Conservation (phyloP, 2,113 vertebrate species). For the Caranx melampygus region DNA sequence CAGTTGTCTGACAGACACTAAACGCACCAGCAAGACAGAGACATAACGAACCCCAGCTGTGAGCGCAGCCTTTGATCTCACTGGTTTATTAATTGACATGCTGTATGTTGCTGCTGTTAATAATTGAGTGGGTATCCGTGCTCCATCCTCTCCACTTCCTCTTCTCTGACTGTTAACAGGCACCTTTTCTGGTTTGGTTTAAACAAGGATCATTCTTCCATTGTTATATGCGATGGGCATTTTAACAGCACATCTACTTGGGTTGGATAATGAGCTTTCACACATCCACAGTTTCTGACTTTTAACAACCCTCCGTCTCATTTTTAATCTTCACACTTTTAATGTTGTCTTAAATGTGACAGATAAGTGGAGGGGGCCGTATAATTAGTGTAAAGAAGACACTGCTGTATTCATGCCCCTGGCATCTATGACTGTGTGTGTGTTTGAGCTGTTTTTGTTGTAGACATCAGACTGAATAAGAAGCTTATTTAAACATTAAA, state of each 20-base stretch:
- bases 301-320: conserved; percentile 48
- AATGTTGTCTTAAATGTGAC: conserved; percentile 45
- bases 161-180: not conserved
- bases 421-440: conserved; percentile 8
- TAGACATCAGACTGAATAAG: conserved; percentile 31
- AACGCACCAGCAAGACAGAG: not conserved
- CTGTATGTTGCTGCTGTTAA: conserved; percentile 1
- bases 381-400: conserved; percentile 56
- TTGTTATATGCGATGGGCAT: conserved; percentile 2
- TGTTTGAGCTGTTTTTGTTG: conserved; percentile 5
- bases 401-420: not conserved
- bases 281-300: conserved; percentile 43
- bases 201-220: conserved; percentile 25
- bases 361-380: conserved; percentile 43
- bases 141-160: conserved; percentile 19
- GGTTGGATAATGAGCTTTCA: conserved; percentile 53
- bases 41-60: not conserved
- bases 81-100: conserved; percentile 9
- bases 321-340: conserved; percentile 61
- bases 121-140: not conserved
- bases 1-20: not conserved
- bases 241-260: conserved; percentile 33
- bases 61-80: conserved; percentile 13
- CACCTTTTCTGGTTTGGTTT: not conserved
- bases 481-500: conserved; percentile 20